These are phyloP conservation scores for Neodiprion pinetum DNA, from an alignment of 1,140 invertebrate species.

Conservation along the genomic window DNA sequence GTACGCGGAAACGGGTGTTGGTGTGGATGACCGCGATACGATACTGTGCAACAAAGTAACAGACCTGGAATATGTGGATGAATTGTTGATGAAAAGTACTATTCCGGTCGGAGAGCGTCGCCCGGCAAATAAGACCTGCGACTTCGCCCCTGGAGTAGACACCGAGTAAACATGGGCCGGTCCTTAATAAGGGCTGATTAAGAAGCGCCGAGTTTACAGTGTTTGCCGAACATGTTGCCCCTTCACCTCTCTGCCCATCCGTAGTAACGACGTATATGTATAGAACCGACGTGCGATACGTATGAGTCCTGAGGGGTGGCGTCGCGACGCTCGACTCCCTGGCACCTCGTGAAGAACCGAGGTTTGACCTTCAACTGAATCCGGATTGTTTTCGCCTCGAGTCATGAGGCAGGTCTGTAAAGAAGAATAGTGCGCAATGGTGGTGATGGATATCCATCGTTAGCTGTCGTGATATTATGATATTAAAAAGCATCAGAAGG, in stretches of 20 bases:
- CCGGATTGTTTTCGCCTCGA: not conserved
- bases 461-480: too few species aligned
- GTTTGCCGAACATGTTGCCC: conserved; percentile 48
- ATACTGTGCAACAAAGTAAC: not conserved
- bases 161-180: not conserved
- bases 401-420: not conserved
- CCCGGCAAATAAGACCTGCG: not conserved
- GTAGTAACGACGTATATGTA: not conserved
- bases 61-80: not conserved
- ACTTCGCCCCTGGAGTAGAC: conserved; percentile 12
- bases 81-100: not conserved
- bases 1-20: too few species aligned
- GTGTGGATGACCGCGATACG: not conserved
- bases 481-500: too few species aligned
- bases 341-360: not conserved
- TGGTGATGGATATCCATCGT: too few species aligned
- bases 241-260: not conserved
- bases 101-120: not conserved
- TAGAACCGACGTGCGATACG: not conserved
- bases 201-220: conserved; percentile 47
- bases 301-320: not conserved
- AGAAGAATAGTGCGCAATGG: not conserved
- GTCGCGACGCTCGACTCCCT: conserved; percentile 3
- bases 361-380: not conserved
- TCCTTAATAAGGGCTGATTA: conserved; percentile 39